These are phyloP conservation scores for Oncopodura yosiiana DNA, from an alignment of 1,140 invertebrate genomes.

Conservation along the genomic window DNA sequence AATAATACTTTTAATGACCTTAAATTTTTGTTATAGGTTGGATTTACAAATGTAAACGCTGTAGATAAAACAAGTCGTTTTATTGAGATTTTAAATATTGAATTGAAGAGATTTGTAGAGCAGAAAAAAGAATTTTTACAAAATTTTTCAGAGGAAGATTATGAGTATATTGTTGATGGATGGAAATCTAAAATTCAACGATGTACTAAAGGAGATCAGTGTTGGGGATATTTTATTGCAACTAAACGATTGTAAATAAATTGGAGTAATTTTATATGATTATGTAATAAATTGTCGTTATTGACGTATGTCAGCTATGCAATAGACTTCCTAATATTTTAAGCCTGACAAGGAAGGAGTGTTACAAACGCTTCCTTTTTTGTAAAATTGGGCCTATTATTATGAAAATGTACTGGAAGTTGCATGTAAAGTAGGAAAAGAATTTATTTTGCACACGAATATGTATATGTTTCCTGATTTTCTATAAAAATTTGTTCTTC, in stretches of 20 bases:
- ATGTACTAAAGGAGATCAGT: conserved; percentile 44
- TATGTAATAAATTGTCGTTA: no score
- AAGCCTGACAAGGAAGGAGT: no score
- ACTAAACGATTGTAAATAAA: conserved; percentile 31
- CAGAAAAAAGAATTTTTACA: conserved; percentile 44
- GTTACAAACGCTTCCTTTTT: no score
- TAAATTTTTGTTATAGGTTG: conserved; percentile 37
- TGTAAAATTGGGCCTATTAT: no score
- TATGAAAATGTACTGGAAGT: no score
- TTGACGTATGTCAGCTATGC: no score
- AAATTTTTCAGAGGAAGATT: conserved; percentile 43
- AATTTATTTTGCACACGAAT: no score
- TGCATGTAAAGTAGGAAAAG: no score
- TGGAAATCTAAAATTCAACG: conserved; percentile 47
- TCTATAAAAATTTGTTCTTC: no score
- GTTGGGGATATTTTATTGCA: conserved; percentile 46
- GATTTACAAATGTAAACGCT: conserved; percentile 46
- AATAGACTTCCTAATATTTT: no score
- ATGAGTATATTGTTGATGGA: conserved; percentile 44
- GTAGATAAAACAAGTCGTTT: conserved; percentile 48
- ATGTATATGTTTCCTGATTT: no score
- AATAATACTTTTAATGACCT: conserved; percentile 33
- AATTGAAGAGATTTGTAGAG: conserved; percentile 42
- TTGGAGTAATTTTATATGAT: no score
- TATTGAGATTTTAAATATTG: conserved; percentile 45